These are phyloP conservation scores for Tragelaphus imberbis DNA, from an alignment of 2,113 vertebrate species.

Conservation along the genomic window DNA sequence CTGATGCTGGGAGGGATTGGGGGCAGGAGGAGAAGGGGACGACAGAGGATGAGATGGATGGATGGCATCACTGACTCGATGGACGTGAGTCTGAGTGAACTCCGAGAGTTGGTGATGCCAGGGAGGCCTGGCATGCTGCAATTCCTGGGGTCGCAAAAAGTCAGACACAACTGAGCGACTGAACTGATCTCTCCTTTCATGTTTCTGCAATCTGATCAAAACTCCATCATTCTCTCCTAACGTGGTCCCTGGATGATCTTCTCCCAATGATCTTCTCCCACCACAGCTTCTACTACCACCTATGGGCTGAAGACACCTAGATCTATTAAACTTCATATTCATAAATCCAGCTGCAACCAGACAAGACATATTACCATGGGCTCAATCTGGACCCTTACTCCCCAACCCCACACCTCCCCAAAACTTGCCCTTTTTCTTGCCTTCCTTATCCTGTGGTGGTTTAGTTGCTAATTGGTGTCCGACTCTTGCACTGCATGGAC, in stretches of 20 bases:
- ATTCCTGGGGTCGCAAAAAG: too few relatives aligned
- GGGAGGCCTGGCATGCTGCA: too few relatives aligned
- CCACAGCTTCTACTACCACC: neutral
- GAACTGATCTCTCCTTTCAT: neutral
- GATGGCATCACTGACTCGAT: too few relatives aligned
- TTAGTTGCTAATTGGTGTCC: neutral
- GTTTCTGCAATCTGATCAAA: neutral
- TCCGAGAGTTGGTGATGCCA: too few relatives aligned
- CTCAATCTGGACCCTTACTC: neutral
- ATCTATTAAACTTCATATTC: neutral
- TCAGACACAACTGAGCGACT: too few relatives aligned
- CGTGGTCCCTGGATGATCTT: neutral
- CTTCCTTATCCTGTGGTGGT: neutral
- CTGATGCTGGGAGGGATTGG: too few relatives aligned
- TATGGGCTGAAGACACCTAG: neutral
- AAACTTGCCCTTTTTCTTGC: neutral
- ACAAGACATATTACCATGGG: neutral
- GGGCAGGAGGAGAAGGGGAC: too few relatives aligned
- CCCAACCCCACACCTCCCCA: rapidly evolving
- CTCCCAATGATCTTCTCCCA: neutral
- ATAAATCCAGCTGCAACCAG: neutral
- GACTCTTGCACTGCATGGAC: neutral
- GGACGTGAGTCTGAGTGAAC: too few relatives aligned
- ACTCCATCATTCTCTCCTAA: neutral
- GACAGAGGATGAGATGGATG: too few relatives aligned